Evolutionary conservation across 2,113 vertebrate species (phyloP).

Genomic region (Sapajus apella): DNA sequence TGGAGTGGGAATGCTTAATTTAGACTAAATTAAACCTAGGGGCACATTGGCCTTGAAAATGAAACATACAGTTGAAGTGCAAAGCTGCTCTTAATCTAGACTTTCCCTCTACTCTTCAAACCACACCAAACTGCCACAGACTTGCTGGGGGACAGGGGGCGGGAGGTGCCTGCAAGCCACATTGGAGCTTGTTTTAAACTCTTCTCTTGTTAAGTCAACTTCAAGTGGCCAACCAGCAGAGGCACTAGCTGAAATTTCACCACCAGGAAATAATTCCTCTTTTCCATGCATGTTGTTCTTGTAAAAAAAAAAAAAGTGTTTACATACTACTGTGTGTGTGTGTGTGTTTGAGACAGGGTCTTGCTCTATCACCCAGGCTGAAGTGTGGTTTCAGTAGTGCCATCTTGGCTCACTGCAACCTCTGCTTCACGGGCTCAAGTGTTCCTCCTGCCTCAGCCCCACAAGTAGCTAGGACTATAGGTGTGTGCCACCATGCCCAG

Average conservation of each 20-base stretch:
- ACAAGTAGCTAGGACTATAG: too few species aligned
- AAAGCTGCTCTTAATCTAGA: slow-evolving; percentile 43
- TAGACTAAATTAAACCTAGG: slow-evolving; percentile 50
- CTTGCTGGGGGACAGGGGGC: neutral
- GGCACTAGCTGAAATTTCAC: neutral
- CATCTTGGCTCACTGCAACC: too few species aligned
- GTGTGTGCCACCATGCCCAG: too few species aligned
- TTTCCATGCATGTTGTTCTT: neutral
- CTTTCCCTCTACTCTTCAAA: neutral
- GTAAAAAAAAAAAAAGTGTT: neutral
- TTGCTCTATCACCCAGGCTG: too few species aligned
- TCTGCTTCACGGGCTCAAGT: too few species aligned
- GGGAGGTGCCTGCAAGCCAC: neutral
- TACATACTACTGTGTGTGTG: too few species aligned
- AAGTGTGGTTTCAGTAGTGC: too few species aligned
- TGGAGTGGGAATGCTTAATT: slow-evolving; percentile 34
- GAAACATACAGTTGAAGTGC: slow-evolving; percentile 46
- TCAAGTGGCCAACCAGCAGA: neutral
- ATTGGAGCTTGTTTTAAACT: neutral
- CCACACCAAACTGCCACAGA: fast-evolving
- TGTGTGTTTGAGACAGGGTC: too few species aligned
- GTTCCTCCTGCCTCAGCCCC: too few species aligned
- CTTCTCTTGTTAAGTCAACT: neutral
- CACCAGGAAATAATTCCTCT: neutral
- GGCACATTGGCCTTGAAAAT: slow-evolving; percentile 60